phyloP scores from a whole-genome alignment of 2,888 invertebrate genomes.

The Apocheima hispidaria region DNA sequence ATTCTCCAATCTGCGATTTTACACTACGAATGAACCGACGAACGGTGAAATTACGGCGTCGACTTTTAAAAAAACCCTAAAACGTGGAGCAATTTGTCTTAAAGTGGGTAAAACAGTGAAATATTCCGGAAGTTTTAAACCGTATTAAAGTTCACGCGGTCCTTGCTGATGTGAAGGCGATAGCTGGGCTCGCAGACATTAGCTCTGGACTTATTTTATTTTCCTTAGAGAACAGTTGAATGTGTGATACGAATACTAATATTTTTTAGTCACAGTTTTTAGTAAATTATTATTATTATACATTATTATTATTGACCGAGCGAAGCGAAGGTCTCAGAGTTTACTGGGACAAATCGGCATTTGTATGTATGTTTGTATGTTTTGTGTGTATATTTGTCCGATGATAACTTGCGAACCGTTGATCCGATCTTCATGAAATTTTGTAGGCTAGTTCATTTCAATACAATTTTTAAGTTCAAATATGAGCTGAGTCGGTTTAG shows the following conservation, averaged over 20 bases:
- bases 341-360: too few species aligned
- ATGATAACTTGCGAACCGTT: too few species aligned
- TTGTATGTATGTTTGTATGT: too few species aligned
- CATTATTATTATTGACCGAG: too few species aligned
- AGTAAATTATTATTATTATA: too few species aligned
- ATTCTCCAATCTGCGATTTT: background rate
- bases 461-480: too few species aligned
- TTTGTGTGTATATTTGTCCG: too few species aligned
- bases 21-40: conserved; percentile 56
- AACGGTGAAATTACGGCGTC: conserved; percentile 71
- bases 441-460: too few species aligned
- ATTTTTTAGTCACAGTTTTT: too few species aligned
- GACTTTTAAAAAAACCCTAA: conserved; percentile 59
- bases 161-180: conserved; percentile 60
- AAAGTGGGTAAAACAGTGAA: conserved; percentile 79
- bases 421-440: too few species aligned
- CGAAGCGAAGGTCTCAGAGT: too few species aligned
- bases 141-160: conserved; percentile 73
- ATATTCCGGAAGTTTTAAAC: conserved; percentile 77
- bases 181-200: conserved; percentile 40
- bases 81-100: conserved; percentile 76
- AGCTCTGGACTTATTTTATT: background rate
- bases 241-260: background rate
- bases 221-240: background rate
- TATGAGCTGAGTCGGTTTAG: too few species aligned